Base-by-base conservation (phyloP, 2,113 vertebrate genomes). In the Lepisosteus osseus region DNA sequence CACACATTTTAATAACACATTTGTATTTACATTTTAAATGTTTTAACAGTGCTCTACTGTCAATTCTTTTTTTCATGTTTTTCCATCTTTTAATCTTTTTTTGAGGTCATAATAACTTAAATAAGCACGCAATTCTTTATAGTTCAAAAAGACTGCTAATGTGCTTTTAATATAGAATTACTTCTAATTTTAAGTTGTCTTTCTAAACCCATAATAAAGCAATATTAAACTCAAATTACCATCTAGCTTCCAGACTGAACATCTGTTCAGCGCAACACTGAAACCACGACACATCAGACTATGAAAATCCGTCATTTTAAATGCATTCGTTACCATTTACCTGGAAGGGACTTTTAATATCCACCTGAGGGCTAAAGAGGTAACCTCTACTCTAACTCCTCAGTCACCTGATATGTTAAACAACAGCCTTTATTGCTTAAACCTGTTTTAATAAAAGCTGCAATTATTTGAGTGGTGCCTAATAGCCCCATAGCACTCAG, bases 361-460 rank as follows among this genome's bases (percentile, higher is more conserved):
- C 54, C 45, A 72, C 74, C 67, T 79, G 74, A 71, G 71, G 74
- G 84, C 81, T 84, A 69, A 67, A 76, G 54, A 56, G 56, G 76
- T 78, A 85, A 86, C 85, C 82, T 82, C 83, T 70, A 75, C 65
- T 67, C n/a, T 5, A 51, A 59, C 74, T 87, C 83, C 78, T 85
- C 82, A 88, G 87, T 88, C 84, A 94, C 87, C 87, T 86, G 86
- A 91, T 93, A 91, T 74, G 84, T 86, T 89, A 83, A 92, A 92
- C 81, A 92, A 89, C 84, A 86, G 83, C 75, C 82, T 87, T 88
- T 84, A 86, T 83, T 90, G 85, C 91, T 89, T 85, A 90, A 90
- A 92, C 90, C 87, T 89, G 88, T 88, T 92, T 90, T 87, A 90
- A 88, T 88, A 91, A 94, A 94, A 93, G 88, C 87, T 86, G 87